Conservation (phyloP, 2,888 invertebrate species). For the Orthosia incerta region DNA sequence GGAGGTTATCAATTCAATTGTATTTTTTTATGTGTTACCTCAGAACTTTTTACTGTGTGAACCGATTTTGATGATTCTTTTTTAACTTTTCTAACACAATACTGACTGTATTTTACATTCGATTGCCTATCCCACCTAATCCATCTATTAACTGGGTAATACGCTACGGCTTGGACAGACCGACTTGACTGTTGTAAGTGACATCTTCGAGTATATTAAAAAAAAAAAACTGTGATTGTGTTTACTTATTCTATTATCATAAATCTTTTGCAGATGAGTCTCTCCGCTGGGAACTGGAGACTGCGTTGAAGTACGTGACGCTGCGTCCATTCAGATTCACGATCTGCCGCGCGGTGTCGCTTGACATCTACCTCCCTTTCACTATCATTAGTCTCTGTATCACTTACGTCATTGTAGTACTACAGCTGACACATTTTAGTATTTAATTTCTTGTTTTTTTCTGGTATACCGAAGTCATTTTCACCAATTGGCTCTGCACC, state of each 20-base stretch:
- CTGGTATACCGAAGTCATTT: too few relatives aligned
- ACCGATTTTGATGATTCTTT: too few relatives aligned
- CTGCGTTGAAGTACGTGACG: conserved; percentile 43
- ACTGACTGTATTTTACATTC: too few relatives aligned
- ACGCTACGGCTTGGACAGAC: not conserved
- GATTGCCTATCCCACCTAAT: too few relatives aligned
- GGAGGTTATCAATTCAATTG: too few relatives aligned
- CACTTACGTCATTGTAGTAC: conserved; percentile 30
- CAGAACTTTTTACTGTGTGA: too few relatives aligned
- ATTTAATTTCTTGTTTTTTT: too few relatives aligned
- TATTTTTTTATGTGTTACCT: too few relatives aligned
- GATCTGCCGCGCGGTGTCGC: conserved; percentile 38
- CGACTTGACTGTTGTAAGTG: not conserved
- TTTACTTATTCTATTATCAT: too few relatives aligned
- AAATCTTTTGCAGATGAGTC: conserved; percentile 46
- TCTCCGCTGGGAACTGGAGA: conserved; percentile 47
- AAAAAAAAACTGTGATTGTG: too few relatives aligned
- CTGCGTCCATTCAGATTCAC: conserved; percentile 51
- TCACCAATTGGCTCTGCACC: too few relatives aligned
- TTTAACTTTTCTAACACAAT: too few relatives aligned
- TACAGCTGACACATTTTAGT: conserved; percentile 21
- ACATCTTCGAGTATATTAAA: not conserved
- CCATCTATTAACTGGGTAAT: not conserved
- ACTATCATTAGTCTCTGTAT: conserved; percentile 22
- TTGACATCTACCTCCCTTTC: conserved; percentile 39